These are phyloP conservation scores for Eremobia ochroleuca DNA, from an alignment of 2,888 invertebrate genomes.

Conservation along the genomic window DNA sequence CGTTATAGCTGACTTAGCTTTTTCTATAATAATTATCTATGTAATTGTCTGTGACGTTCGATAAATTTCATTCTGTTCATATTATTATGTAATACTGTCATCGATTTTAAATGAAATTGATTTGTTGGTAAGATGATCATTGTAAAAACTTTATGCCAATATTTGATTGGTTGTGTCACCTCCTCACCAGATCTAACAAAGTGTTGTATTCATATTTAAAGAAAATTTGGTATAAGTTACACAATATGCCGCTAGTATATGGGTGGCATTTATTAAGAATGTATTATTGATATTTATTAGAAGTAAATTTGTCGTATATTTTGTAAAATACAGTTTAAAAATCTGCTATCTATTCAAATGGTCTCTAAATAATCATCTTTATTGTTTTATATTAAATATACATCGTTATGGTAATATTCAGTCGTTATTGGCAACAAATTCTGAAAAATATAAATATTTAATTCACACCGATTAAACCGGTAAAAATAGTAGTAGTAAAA, in stretches of 20 bases:
- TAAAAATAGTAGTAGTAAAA: too few species aligned
- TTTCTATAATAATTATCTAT: slow-evolving; percentile 58
- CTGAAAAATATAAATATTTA: background rate
- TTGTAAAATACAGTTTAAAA: slow-evolving; percentile 27
- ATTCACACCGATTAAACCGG: background rate
- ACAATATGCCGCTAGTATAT: slow-evolving; percentile 12
- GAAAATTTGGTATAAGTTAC: background rate
- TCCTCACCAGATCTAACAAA: background rate
- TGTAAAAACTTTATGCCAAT: background rate
- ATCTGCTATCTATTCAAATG: slow-evolving; percentile 10
- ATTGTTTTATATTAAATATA: slow-evolving; percentile 24
- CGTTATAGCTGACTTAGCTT: slow-evolving; percentile 36
- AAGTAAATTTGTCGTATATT: slow-evolving; percentile 12
- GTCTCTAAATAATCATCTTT: slow-evolving; percentile 13
- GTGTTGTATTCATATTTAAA: background rate
- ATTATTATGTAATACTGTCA: slow-evolving; percentile 58
- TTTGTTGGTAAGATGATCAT: background rate
- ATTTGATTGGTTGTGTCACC: background rate
- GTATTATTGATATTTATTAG: slow-evolving; percentile 20
- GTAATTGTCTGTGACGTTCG: slow-evolving; percentile 53
- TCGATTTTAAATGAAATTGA: background rate
- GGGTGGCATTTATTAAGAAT: slow-evolving; percentile 12
- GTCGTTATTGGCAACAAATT: background rate
- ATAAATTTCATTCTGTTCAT: slow-evolving; percentile 61
- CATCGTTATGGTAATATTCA: background rate